A percentile compares a stretch with the other conserved stretches of the same genome.
Evolutionary conservation across 2,888 invertebrate species (phyloP).

Genomic region (Criorhina ranunculi): DNA sequence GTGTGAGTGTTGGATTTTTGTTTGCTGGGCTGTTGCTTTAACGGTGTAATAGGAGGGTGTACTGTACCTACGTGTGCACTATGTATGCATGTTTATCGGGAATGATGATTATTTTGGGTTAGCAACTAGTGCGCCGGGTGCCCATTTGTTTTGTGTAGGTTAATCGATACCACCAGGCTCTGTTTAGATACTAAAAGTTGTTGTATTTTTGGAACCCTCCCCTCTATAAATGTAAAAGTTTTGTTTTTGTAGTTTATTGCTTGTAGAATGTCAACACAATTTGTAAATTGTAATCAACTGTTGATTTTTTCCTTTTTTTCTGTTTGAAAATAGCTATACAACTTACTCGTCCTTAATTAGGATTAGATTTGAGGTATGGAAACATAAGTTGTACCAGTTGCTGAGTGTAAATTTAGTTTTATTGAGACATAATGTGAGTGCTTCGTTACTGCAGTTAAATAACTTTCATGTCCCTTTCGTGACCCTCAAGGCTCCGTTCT

Average conservation of each 20-base stretch:
- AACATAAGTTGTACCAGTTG: not conserved
- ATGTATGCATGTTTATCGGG: slow-evolving; percentile 59
- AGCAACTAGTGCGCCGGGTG: slow-evolving; percentile 64
- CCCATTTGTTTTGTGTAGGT: slow-evolving; percentile 47
- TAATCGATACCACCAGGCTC: slow-evolving; percentile 33
- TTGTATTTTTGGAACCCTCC: slow-evolving; percentile 18
- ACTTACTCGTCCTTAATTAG: not conserved
- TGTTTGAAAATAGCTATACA: too few relatives aligned
- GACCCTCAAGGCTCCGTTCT: too few relatives aligned
- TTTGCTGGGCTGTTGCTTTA: slow-evolving; percentile 28
- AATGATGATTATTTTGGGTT: slow-evolving; percentile 69
- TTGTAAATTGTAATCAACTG: slow-evolving; percentile 27
- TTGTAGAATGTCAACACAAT: slow-evolving; percentile 21
- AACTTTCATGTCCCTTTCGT: too few relatives aligned
- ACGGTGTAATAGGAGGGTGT: slow-evolving; percentile 25
- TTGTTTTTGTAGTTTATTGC: slow-evolving; percentile 7
- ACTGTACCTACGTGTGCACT: slow-evolving; percentile 27
- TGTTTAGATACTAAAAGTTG: slow-evolving; percentile 39
- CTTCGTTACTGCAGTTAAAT: too few relatives aligned
- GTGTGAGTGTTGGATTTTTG: not conserved
- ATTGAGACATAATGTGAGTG: too few relatives aligned
- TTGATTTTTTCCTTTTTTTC: too few relatives aligned
- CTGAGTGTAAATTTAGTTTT: slow-evolving; percentile 20
- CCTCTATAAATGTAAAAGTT: slow-evolving; percentile 5
- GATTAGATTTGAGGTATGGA: slow-evolving; percentile 8